Conservation (phyloP, 1,140 invertebrate species). For the Riptortus pedestris region DNA sequence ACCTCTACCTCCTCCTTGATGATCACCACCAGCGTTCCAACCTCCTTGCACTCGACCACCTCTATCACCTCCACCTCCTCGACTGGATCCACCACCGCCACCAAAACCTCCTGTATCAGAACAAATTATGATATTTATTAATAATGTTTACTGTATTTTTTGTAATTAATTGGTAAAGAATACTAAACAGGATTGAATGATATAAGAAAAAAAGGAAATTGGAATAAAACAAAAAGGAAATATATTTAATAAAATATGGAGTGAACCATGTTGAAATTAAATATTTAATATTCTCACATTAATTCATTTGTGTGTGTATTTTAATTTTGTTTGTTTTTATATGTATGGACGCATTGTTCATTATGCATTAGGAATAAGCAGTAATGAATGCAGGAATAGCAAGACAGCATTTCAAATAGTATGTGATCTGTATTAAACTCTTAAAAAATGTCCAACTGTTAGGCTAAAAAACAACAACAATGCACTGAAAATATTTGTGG, state of each 20-base stretch:
- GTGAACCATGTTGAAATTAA: neutral
- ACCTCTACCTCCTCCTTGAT: conserved; percentile 23
- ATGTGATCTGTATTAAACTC: too few relatives aligned
- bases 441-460: too few relatives aligned
- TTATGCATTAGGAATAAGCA: too few relatives aligned
- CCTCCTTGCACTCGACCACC: conserved; percentile 31
- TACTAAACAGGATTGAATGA: neutral
- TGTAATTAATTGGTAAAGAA: neutral
- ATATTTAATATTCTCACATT: too few relatives aligned
- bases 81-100: conserved; percentile 26
- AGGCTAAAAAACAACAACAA: too few relatives aligned
- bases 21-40: conserved; percentile 27
- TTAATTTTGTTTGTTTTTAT: too few relatives aligned
- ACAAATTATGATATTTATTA: conserved; percentile 25
- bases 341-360: too few relatives aligned
- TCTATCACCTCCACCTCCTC: conserved; percentile 13
- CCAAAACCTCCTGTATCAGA: conserved; percentile 28
- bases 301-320: too few relatives aligned
- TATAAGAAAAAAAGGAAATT: neutral
- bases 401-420: too few relatives aligned
- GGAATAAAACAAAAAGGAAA: neutral
- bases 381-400: too few relatives aligned
- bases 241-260: neutral
- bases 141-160: conserved; percentile 22
- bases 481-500: too few relatives aligned